Conservation (phyloP, 2,888 invertebrate species). For the Neelides folsomi region DNA sequence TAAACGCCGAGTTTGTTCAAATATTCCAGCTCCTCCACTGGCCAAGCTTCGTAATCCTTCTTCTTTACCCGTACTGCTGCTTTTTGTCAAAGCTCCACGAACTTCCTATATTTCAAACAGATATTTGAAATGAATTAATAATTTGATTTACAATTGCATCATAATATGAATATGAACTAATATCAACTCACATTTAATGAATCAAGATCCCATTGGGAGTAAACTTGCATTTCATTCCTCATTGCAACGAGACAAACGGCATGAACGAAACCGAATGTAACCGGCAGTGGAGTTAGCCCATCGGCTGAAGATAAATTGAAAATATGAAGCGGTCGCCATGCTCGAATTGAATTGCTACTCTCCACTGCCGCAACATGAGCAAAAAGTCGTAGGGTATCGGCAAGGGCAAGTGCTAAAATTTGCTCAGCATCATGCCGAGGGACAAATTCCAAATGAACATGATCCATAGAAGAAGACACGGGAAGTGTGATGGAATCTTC, state of each 20-base stretch:
- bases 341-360: no score
- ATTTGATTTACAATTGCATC: no score
- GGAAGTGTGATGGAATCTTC: slow-evolving; percentile 90
- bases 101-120: neutral
- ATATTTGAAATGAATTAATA: no score
- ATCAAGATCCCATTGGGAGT: slow-evolving; percentile 71
- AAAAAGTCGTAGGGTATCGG: slow-evolving; percentile 50
- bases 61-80: no score
- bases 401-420: slow-evolving; percentile 89
- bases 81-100: no score
- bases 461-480: slow-evolving; percentile 38
- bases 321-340: slow-evolving; percentile 32
- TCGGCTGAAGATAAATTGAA: slow-evolving; percentile 74
- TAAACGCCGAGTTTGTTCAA: slow-evolving; percentile 92
- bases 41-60: no score
- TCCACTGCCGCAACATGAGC: slow-evolving; percentile 22
- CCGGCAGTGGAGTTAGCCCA: slow-evolving; percentile 87
- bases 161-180: no score
- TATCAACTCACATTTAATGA: slow-evolving; percentile 38
- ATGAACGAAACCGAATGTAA: slow-evolving; percentile 97
- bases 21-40: slow-evolving; percentile 53
- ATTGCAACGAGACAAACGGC: slow-evolving; percentile 96
- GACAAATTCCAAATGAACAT: slow-evolving; percentile 94
- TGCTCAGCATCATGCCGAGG: slow-evolving; percentile 98
- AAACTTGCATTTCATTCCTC: slow-evolving; percentile 99